Percentiles rank a stretch among this genome's conserved stretches.
These are phyloP conservation scores for Hafferia zeledoni DNA, from an alignment of 2,797 vertebrate genomes.

Conservation along the genomic window DNA sequence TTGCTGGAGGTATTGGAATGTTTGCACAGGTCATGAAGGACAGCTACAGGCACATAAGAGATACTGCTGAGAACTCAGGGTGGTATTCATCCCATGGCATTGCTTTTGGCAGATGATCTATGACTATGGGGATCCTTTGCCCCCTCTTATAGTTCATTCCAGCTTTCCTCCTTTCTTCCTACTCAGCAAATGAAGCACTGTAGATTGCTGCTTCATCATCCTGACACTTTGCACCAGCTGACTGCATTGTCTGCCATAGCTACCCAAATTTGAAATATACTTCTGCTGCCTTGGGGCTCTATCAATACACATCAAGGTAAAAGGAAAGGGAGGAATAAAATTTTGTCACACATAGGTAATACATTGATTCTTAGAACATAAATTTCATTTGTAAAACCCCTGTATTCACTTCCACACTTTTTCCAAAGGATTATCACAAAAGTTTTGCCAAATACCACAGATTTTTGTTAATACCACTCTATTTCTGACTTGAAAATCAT, in stretches of 20 bases:
- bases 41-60: background rate
- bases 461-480: background rate
- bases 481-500: background rate
- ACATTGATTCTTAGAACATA: background rate
- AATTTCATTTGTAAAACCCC: background rate
- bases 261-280: conserved; percentile 32
- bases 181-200: conserved; percentile 17
- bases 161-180: conserved; percentile 12
- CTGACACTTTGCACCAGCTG: conserved; percentile 35
- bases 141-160: conserved; percentile 29
- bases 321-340: background rate
- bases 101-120: conserved; percentile 28
- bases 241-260: background rate
- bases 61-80: background rate
- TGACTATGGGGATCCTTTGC: background rate
- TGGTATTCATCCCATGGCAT: background rate
- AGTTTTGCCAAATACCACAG: background rate
- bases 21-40: background rate
- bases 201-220: conserved; percentile 41
- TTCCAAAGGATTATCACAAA: background rate
- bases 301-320: background rate
- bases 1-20: background rate
- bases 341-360: background rate
- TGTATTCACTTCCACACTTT: background rate
- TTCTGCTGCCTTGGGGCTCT: background rate